These are phyloP conservation scores for Trypoxylus dichotomus DNA, from an alignment of 1,140 invertebrate genomes.

Conservation along the genomic window DNA sequence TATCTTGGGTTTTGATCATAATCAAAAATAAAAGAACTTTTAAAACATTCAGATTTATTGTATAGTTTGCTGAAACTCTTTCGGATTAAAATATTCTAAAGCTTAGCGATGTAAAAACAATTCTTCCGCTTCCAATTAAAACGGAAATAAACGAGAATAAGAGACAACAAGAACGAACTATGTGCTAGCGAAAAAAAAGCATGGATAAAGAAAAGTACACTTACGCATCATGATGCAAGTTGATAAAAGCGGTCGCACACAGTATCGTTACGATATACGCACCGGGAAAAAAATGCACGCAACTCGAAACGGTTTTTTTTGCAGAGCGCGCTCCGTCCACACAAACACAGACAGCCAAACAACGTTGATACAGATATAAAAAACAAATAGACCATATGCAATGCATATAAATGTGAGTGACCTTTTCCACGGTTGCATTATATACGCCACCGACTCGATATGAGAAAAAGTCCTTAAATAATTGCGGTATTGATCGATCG, in stretches of 20 bases:
- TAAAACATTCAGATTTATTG: no score
- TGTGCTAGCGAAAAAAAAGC: not conserved
- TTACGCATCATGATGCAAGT: slow-evolving; percentile 9
- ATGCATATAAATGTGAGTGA: slow-evolving; percentile 40
- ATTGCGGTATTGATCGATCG: not conserved
- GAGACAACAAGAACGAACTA: not conserved
- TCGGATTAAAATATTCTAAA: no score
- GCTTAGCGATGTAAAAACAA: no score
- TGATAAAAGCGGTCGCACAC: not conserved
- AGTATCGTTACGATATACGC: not conserved
- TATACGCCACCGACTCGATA: not conserved
- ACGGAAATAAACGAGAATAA: not conserved
- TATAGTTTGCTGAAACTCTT: no score
- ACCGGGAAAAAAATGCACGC: not conserved
- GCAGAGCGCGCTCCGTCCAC: slow-evolving; percentile 29
- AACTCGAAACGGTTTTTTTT: slow-evolving; percentile 18
- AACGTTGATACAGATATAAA: slow-evolving; percentile 45
- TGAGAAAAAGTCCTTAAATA: slow-evolving; percentile 26
- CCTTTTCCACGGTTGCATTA: slow-evolving; percentile 34
- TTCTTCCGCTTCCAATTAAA: no score
- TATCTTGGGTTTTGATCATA: no score
- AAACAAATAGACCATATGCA: slow-evolving; percentile 48
- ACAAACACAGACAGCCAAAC: slow-evolving; percentile 46
- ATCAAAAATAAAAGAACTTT: no score
- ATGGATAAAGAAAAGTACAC: not conserved